Evolutionary conservation across 2,797 vertebrate species (phyloP).

Genomic region (Momotus momota): DNA sequence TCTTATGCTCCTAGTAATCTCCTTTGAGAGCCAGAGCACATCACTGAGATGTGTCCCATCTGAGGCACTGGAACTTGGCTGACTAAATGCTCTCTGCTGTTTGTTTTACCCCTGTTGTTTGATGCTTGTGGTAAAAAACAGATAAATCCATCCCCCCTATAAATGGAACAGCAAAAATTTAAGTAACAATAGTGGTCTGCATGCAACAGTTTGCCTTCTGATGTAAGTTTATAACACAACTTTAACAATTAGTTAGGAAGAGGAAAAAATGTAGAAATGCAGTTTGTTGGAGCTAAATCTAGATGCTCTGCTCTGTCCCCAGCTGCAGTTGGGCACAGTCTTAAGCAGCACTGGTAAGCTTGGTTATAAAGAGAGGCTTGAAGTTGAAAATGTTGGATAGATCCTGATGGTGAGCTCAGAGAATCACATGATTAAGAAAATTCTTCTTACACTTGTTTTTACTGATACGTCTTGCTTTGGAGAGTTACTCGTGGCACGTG

Average conservation of each 20-base stretch:
- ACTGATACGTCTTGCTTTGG: background rate
- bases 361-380: background rate
- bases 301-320: background rate
- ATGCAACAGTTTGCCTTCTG: background rate
- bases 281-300: background rate
- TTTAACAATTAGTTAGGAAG: background rate
- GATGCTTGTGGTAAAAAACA: background rate
- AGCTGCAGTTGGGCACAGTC: background rate
- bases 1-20: background rate
- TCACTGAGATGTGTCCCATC: background rate
- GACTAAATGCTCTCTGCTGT: background rate
- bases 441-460: background rate
- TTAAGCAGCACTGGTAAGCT: background rate
- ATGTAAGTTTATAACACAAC: background rate
- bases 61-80: background rate
- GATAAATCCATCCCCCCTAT: background rate
- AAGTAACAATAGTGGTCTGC: background rate
- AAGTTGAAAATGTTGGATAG: background rate
- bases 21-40: constrained; percentile 2
- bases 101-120: background rate
- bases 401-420: background rate
- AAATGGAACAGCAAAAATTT: background rate
- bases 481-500: background rate
- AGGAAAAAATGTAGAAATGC: background rate
- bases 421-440: background rate